Percentiles rank a stretch among this genome's conserved stretches.
Conservation (phyloP, 1,140 invertebrate species). For the Bradysia coprophila region DNA sequence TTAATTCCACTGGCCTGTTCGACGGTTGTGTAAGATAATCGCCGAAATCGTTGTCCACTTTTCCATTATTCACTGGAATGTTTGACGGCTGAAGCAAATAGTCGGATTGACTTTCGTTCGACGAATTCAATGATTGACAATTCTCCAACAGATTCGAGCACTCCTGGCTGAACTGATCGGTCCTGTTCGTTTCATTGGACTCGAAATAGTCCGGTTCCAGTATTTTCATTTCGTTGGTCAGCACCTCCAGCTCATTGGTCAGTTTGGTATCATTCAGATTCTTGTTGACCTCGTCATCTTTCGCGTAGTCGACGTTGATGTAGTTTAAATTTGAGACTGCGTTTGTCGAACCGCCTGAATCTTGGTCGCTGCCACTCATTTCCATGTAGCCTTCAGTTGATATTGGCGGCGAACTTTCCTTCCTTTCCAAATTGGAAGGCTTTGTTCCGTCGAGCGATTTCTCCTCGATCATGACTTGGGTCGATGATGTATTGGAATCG, state of each 20-base stretch:
- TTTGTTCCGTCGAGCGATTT: conserved; percentile 5
- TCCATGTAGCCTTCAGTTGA: conserved; percentile 20
- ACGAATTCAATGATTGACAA: conserved; percentile 7
- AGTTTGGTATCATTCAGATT: conserved; percentile 10
- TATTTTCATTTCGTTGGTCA: conserved; percentile 19
- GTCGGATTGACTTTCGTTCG: conserved; percentile 12
- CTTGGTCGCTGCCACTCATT: conserved; percentile 21
- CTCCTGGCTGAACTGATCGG: conserved; percentile 22
- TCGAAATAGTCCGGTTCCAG: conserved; percentile 22
- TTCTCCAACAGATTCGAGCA: conserved; percentile 21
- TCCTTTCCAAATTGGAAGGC: background rate
- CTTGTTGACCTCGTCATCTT: conserved; percentile 9
- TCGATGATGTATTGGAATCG: conserved; percentile 14
- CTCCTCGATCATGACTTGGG: background rate
- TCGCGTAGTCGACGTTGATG: conserved; percentile 16
- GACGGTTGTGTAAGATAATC: conserved; percentile 37
- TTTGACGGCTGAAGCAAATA: conserved; percentile 22
- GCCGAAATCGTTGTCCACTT: conserved; percentile 11
- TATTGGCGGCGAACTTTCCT: conserved; percentile 6
- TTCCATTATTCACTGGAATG: conserved; percentile 9
- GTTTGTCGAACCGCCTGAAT: conserved; percentile 16
- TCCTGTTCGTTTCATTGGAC: conserved; percentile 18
- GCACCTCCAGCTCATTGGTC: conserved; percentile 12
- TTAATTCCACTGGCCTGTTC: conserved; percentile 29
- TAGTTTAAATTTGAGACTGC: conserved; percentile 23